These are phyloP conservation scores for Temnothorax unifasciatus DNA, from an alignment of 2,888 invertebrate genomes.

Conservation along the genomic window DNA sequence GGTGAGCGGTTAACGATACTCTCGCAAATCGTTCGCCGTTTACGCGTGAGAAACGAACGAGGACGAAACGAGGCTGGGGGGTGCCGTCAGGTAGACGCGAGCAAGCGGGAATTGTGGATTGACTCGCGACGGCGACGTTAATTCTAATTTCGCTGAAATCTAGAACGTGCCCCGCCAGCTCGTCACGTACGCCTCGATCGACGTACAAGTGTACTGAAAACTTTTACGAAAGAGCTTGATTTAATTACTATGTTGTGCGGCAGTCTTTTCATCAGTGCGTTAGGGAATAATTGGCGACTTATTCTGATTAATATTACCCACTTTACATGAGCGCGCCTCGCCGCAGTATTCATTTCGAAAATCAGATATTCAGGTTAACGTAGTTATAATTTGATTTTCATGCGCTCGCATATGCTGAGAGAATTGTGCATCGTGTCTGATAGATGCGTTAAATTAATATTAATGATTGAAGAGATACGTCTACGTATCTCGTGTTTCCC, in stretches of 20 bases:
- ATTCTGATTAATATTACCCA: slow-evolving; percentile 41
- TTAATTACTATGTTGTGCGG: not conserved
- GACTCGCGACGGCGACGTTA: slow-evolving; percentile 7
- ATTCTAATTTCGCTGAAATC: slow-evolving; percentile 39
- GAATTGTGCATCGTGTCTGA: slow-evolving; percentile 16
- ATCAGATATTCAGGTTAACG: slow-evolving; percentile 42
- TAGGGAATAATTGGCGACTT: slow-evolving; percentile 12
- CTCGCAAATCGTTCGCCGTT: slow-evolving; percentile 64
- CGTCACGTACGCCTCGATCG: not conserved
- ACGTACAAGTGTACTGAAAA: not conserved
- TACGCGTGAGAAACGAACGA: slow-evolving; percentile 67
- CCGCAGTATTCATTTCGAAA: slow-evolving; percentile 8
- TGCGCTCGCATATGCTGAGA: slow-evolving; percentile 18
- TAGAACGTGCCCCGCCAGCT: not conserved
- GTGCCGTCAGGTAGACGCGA: slow-evolving; percentile 24
- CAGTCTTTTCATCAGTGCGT: not conserved
- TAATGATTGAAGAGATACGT: slow-evolving; percentile 28
- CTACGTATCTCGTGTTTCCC: slow-evolving; percentile 12
- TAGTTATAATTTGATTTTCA: slow-evolving; percentile 39
- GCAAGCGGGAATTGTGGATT: not conserved
- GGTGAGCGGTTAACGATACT: slow-evolving; percentile 65
- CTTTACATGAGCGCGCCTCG: not conserved
- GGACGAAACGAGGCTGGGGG: slow-evolving; percentile 45
- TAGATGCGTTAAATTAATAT: slow-evolving; percentile 31
- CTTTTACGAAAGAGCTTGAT: not conserved